A percentile compares a stretch with the other conserved stretches of the same genome.
Evolutionary conservation across 1,140 invertebrate genomes (phyloP).

Genomic region (Papilio dardanus): DNA sequence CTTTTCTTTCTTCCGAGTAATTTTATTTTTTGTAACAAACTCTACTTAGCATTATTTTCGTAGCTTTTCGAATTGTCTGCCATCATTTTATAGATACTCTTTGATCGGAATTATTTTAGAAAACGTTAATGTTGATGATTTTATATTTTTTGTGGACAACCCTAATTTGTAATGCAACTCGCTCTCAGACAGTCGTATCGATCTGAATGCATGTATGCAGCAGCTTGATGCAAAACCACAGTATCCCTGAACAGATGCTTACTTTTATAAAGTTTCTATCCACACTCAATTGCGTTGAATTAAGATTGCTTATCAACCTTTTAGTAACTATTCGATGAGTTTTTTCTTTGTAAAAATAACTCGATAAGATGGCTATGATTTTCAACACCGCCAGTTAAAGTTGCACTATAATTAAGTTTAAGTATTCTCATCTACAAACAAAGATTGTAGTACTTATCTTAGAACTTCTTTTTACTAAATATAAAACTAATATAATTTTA

Average conservation of each 20-base stretch:
- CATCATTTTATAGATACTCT: background rate
- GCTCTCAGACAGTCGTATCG: conserved; percentile 29
- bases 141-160: background rate
- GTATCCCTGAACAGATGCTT: conserved; percentile 8
- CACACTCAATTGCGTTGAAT: background rate
- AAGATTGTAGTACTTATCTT: no score
- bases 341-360: no score
- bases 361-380: no score
- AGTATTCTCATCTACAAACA: no score
- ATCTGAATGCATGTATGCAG: conserved; percentile 17
- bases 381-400: no score
- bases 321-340: no score
- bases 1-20: no score
- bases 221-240: background rate
- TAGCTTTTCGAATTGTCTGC: background rate
- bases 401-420: no score
- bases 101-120: no score
- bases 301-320: background rate
- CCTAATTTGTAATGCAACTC: conserved; percentile 14
- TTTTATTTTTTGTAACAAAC: background rate
- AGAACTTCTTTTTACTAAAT: no score
- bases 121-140: background rate
- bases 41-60: no score
- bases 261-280: background rate
- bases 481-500: background rate